Base-by-base conservation (phyloP, 1,140 invertebrate species). In the Steinernema khuongi region DNA sequence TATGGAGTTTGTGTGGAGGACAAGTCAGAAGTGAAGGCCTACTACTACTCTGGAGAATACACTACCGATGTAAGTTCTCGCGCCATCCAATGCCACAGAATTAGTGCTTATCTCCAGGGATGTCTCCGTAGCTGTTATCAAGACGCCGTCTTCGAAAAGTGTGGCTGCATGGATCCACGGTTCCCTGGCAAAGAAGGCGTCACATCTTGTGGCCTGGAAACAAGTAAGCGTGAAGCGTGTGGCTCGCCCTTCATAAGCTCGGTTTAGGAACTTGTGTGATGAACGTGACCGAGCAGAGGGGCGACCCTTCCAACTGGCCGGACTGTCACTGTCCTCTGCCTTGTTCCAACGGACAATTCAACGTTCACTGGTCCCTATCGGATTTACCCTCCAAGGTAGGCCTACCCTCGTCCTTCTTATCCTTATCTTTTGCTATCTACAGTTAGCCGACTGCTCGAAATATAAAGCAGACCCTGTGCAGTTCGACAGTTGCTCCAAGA, bases 41-140 rank as follows among this genome's bases (percentile, higher is more conserved):
- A 74, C 43, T 79, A 79, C 43, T 79, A 76, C 36, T 50, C 74
- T 1, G 77, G 77, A 33, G 41, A 70, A 0, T 78, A 78, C 60
- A 76, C 71, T 18, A 76, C 72, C 33, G 74, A 72, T 50, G 76
- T 77, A 18, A 71, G 74, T 29, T 7, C 14, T 7, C 4, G 4
- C 50, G 11, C 26, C 2, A 26, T 60, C 19, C 50, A n/a, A n/a
- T n/a, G n/a, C n/a, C n/a, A n/a, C 26, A 60, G 26, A 7, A 14
- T 7, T n/a, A 17, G 14, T 4, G 14, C 22, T 22, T 2, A 60
- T 60, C 26, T 22, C 26, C 36, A 60, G 50, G 50, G 50, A 7
- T 60, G 76, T 33, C 36, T 77, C 4, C 30, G 76, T 19, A 73
- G 70, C 1, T 77, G 76, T 32, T 77, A 77, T 32, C 76, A 77